Base-by-base conservation (phyloP, 2,888 invertebrate genomes). In the Bellardia pandia region DNA sequence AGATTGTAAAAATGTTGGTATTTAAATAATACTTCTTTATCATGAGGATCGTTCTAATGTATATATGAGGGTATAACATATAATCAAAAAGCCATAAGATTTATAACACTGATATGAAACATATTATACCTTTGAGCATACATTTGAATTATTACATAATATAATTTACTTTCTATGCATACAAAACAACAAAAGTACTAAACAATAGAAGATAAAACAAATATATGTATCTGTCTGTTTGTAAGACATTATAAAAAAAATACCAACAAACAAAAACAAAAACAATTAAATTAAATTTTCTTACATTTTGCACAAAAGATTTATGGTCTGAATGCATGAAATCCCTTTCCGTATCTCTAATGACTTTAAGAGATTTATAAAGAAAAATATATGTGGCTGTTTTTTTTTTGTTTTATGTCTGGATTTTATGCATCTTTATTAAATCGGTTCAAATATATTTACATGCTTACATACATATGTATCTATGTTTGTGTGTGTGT, bases 101-200 rank as follows among this genome's bases (percentile, higher is more conserved):
- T 76, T 69, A 76, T 60, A 60, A 51, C 51, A 69, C 33, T 69
- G 60, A 76, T 82, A 71, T 69, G 53, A 71, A 64, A 71, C 33
- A 64, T 69, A 58, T 79, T 79, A 75, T 75, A 75, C 69, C 75
- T 79, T 71, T 79, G 86, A 71, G 82, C 58, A 82, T 58, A 69
- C 75, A 78, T 82, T 78, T 86, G 78, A 82, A 83, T 78, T 83
- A 86, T 86, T 75, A 74, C 64, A 79, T 71, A 40, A 75, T 74
- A 76, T 62, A 76, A 79, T 69, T 82, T 78, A 69, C 45, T 58
- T 79, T 75, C 33, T 60, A 53, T 75, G 60, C 64, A 64, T 45
- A 33, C 16, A 53, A 69, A 69, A 69, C 5, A 48, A 69, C 33
- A 64, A 40, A 40, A n/a, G 14, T 64, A 64, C 23, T 8, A 33